A percentile compares a stretch with the other conserved stretches of the same genome.
Conservation (phyloP, 2,888 invertebrate genomes). For the Lasius platythorax region DNA sequence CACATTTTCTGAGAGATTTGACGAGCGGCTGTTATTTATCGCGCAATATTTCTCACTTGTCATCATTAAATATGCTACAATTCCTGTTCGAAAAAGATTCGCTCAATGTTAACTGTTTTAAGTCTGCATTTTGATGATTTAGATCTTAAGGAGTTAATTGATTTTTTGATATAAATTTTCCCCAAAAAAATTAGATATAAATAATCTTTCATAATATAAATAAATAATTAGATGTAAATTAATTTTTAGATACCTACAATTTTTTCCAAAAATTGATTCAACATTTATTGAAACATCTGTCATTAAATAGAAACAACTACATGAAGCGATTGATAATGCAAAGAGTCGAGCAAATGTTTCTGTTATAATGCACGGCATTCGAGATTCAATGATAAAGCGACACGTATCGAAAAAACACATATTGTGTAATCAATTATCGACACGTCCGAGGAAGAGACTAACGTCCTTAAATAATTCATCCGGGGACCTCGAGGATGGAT, state of each 20-base stretch:
- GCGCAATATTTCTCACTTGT: slow-evolving; percentile 15
- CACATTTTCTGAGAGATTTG: not conserved
- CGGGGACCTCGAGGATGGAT: slow-evolving; percentile 58
- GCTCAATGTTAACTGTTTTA: not conserved
- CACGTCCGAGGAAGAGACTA: slow-evolving; percentile 59
- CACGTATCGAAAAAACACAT: slow-evolving; percentile 52
- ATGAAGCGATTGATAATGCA: not conserved
- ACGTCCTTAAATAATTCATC: slow-evolving; percentile 77
- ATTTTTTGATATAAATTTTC: not conserved
- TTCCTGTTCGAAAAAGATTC: not conserved
- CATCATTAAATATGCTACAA: slow-evolving; percentile 14
- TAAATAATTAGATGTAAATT: not conserved
- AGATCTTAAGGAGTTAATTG: not conserved
- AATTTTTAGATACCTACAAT: not conserved
- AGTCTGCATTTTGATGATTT: not conserved
- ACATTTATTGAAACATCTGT: not conserved
- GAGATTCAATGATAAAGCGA: slow-evolving; percentile 2
- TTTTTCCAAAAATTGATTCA: not conserved
- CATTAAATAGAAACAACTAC: not conserved
- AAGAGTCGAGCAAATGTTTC: not conserved
- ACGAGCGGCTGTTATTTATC: slow-evolving; percentile 21
- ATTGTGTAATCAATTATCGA: slow-evolving; percentile 76
- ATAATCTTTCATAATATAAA: no score
- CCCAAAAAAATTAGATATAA: no score
- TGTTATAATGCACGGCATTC: not conserved